Evolutionary conservation across 1,140 invertebrate genomes (phyloP), one percentile per base, ranked within the genome.

Genomic region (Camponotus vicinus): DNA sequence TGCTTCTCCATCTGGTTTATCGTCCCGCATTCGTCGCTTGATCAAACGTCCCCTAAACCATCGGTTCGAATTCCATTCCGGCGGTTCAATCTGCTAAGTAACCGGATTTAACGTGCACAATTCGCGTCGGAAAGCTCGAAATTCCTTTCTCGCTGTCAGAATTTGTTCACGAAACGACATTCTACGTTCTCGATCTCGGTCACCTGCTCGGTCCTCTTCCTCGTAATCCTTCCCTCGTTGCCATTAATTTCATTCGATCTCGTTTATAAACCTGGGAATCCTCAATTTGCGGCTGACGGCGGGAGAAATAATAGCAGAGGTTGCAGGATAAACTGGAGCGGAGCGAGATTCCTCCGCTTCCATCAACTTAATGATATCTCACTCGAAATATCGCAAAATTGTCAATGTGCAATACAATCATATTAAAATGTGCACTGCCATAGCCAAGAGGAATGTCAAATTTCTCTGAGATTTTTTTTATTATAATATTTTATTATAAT

Each of bases 11-110:
- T 3, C 6, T 13, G 40, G 52, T 82, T 82, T 82, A 73, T 73
- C 18, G 79, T 82, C 52, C 67, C 83, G 49, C 49, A 71, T 40
- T 85, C 83, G 75, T 63, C 59, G 40, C 18, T 66, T 57, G 49
- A 78, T 78, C 75, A 78, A 85, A 67, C 63, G 40, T 85, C 55
- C 32, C 40, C 52, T 67, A 78, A 78, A 85, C 63, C 27, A 52
- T 79, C 63, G 61, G 40, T 85, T 52, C 69, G 52, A 67, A 77
- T 42, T 87, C n/a, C 79, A 71, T 88, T 88, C 45, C 27, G 21
- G 7, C 42, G 18, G 71, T 64, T 89, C 85, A 89, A 86, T 89
- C 76, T 89, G 88, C 84, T 89, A 89, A 89, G 88, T 89, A 89
- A 89, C 79, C 55, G 88, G 73, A 89, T 89, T 75, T 49, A 83